Evolutionary conservation across 1,140 invertebrate species (phyloP).

Genomic region (Platyura marginata): DNA sequence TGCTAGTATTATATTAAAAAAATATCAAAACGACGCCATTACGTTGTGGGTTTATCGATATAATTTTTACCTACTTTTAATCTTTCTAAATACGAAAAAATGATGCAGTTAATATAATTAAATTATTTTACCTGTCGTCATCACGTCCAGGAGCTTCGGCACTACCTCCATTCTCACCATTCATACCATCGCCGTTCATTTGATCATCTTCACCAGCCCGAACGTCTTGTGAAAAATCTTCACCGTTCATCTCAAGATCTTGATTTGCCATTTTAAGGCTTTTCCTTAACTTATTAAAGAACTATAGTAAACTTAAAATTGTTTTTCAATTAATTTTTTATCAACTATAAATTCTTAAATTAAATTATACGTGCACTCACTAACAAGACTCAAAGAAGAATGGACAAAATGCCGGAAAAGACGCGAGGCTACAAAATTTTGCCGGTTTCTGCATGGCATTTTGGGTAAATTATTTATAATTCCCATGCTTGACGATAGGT

Average conservation of each 20-base stretch:
- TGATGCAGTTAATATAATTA: neutral
- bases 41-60: neutral
- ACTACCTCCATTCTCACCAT: constrained; percentile 36
- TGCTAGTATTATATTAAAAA: neutral
- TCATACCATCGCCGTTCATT: constrained; percentile 33
- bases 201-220: constrained; percentile 34
- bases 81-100: neutral
- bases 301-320: too few species aligned
- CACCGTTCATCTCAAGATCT: constrained; percentile 25
- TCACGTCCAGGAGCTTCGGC: constrained; percentile 41
- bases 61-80: neutral
- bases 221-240: constrained; percentile 52
- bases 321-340: too few species aligned
- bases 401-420: too few species aligned
- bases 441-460: too few species aligned
- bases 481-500: too few species aligned
- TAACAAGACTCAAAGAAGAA: too few species aligned
- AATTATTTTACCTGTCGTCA: constrained; percentile 42
- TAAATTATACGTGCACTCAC: too few species aligned
- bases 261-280: too few species aligned
- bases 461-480: too few species aligned
- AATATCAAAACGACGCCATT: constrained; percentile 1
- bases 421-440: too few species aligned
- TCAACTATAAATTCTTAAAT: too few species aligned
- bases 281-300: too few species aligned